Evolutionary conservation across 2,113 vertebrate genomes (phyloP), one percentile per base, ranked within the genome.

Genomic region (Tretioscincus oriximinensis): DNA sequence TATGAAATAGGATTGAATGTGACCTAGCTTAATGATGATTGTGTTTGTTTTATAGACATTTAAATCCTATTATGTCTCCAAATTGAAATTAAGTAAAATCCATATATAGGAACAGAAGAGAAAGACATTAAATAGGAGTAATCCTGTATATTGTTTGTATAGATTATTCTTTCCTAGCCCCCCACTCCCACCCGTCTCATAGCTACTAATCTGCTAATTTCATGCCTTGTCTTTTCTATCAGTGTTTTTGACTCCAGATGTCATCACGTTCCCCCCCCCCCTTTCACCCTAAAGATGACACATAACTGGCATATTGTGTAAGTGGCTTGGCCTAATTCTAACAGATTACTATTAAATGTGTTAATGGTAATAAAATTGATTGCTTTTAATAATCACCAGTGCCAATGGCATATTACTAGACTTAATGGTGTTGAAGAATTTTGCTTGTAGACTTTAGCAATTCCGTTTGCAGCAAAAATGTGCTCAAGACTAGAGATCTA

Each of bases 301-400:
- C 12, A 41, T 74, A 73, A 26, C 28, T 74, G 75, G 64, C 41
- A 78, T 47, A 29, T 20, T 35, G 20, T 67, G 41, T 49, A 78
- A 78, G 22, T 49, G 66, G 74, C 58, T 60, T 54, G 63, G 31
- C 64, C 63, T 85, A 66, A 4, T 74, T 78, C 45, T 78, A 49
- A 21, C 63, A 74, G 54, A 85, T 69, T 77, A 65, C 29, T 29
- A 54, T 70, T 68, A 29, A 85, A 24, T 70, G 22, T 67, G 22
- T 54, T 75, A 71, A 65, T 82, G n/a, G 18, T 64, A 47, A 70
- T 77, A 72, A 54, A 72, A 54, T 54, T 81, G n/a, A 68, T 75
- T 61, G 73, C 49, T 31, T 24, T 22, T n/a, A n/a, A 67, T 73
- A 66, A 35, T 47, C 35, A 49, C 41, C 47, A 29, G 22, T 14